Percentiles rank a stretch among this genome's conserved stretches.
phyloP scores from a whole-genome alignment of 1,140 invertebrate genomes.

The Nasonia vitripennis region DNA sequence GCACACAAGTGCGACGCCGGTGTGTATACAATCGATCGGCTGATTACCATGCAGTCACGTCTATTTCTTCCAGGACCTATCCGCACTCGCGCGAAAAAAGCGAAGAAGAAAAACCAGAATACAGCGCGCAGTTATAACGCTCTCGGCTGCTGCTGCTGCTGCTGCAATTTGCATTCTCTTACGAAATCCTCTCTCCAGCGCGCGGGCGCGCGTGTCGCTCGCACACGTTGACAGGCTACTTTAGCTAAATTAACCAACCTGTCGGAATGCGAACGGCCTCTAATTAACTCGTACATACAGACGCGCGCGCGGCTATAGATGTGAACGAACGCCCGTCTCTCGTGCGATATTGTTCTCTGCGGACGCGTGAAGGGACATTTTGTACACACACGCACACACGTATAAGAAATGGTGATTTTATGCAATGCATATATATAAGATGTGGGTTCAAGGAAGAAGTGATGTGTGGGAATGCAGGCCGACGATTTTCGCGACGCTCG shows the following conservation, averaged over 20 bases:
- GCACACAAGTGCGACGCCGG: background rate
- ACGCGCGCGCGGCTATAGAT: background rate
- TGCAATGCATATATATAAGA: background rate
- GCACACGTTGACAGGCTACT: conserved; percentile 39
- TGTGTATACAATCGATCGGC: background rate
- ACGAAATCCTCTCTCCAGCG: conserved; percentile 3
- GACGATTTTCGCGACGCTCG: too few relatives aligned
- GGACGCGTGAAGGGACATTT: too few relatives aligned
- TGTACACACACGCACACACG: background rate
- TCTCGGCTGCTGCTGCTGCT: background rate
- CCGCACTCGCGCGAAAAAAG: background rate
- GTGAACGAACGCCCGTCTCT: background rate
- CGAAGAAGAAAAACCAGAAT: conserved; percentile 15
- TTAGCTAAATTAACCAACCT: conserved; percentile 45
- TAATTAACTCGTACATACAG: conserved; percentile 45
- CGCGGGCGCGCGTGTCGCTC: background rate
- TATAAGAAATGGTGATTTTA: background rate
- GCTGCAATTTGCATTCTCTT: conserved; percentile 45
- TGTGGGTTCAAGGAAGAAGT: too few relatives aligned
- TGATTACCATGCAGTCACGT: background rate
- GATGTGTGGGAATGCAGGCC: background rate
- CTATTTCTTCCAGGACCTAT: background rate
- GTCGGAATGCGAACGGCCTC: conserved; percentile 48
- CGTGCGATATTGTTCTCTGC: conserved; percentile 1
- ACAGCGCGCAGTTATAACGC: background rate